Base-by-base conservation (phyloP, 2,113 vertebrate species). In the Charina bottae region DNA sequence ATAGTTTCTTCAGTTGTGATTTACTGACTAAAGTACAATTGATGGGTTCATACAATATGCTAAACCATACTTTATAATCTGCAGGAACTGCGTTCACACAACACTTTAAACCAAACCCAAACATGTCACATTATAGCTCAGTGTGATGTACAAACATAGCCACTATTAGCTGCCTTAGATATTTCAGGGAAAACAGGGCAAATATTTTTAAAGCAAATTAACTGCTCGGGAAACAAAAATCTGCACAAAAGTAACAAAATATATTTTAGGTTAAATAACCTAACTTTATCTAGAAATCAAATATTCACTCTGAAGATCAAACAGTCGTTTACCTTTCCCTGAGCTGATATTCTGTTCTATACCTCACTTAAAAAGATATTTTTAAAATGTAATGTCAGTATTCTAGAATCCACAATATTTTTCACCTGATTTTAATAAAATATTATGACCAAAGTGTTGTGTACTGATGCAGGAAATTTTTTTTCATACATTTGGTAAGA, bases 391-490 rank as follows among this genome's bases (percentile, higher is more conserved):
- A 53, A 49, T 53, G 11, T 85, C 24, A 26, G 24, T 85, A 24
- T 85, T 84, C 42, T 84, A 21, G 21, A 83, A 21, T 83, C 6
- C 37, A 83, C 37, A 68, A 68, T 68, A 78, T 78, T 78, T 4
- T 37, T 72, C 6, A 8, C n/a, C 68, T 78, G 68, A 37, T 37
- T 78, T 78, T 78, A 78, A 78, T 37, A 15, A 78, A 88, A 94
- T 54, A 84, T 33, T 90, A 86, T 91, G 56, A 87, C 93, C 93
- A 93, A 92, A 86, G 59, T 90, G 87, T 0, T 11, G 24, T 89
- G 84, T 54, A n/a, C 56, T 90, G 93, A 85, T 93, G 89, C 3
- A 85, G 12, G 0, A 72, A 54, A 7, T n/a, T 2, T 0, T 49
- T 49, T 49, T 5, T 37, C 37, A 78, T 37, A 78, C 15, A 19